phyloP scores from a whole-genome alignment of 2,797 vertebrate species.

The Peromyscus melanophrys region DNA sequence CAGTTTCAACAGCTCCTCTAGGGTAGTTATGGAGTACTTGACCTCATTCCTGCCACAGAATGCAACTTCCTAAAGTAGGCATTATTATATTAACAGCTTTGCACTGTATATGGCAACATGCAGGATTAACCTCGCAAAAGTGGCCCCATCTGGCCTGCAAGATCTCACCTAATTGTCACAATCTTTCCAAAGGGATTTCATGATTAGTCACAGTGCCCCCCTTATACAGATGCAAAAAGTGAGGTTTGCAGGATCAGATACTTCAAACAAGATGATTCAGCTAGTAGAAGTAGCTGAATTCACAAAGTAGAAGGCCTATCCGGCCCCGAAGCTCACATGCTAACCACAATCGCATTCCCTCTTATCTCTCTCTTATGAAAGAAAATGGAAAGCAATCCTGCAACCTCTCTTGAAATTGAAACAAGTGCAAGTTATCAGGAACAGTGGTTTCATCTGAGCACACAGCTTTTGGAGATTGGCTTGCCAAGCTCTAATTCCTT shows the following conservation, averaged over 20 bases:
- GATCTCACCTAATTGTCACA: not conserved
- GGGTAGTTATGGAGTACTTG: not conserved
- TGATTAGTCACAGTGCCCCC: not conserved
- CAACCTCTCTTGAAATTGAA: conserved; percentile 12
- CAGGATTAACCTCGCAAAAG: not conserved
- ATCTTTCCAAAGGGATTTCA: not conserved
- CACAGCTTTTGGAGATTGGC: not conserved
- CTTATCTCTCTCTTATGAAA: conserved; percentile 41
- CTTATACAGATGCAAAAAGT: conserved; percentile 25
- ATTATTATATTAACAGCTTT: conserved; percentile 48
- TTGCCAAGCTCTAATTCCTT: conserved; percentile 39
- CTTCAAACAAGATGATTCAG: not conserved
- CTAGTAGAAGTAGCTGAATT: not conserved
- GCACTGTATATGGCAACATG: not conserved
- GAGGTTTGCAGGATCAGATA: not conserved
- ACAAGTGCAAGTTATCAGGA: not conserved
- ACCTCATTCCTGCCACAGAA: not conserved
- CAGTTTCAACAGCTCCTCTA: conserved; percentile 20
- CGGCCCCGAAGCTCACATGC: not conserved
- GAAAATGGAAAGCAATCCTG: not conserved
- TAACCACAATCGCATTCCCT: not conserved
- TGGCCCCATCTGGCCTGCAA: not conserved
- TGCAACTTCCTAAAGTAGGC: not conserved
- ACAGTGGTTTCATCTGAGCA: not conserved
- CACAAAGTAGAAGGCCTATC: not conserved